Conservation (phyloP, 2,113 vertebrate species). For the Beaufortia kweichowensis region DNA sequence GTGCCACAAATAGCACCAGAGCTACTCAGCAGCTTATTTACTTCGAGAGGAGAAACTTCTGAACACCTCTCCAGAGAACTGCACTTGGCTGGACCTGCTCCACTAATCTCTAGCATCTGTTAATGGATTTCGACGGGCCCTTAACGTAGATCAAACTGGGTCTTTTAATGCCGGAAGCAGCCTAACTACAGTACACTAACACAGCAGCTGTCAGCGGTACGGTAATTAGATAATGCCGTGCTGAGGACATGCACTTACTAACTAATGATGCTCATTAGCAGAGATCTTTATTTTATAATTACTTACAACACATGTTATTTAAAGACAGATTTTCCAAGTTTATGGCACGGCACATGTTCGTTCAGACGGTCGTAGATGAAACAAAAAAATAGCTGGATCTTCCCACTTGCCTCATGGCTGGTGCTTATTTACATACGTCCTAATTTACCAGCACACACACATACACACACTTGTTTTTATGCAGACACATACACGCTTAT, state of each 20-base stretch:
- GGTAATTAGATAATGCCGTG: background rate
- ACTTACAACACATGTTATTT: background rate
- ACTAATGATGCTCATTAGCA: background rate
- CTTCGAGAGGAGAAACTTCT: constrained; percentile 10
- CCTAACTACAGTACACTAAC: constrained; percentile 5
- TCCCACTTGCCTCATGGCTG: background rate
- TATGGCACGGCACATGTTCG: background rate
- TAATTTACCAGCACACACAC: background rate
- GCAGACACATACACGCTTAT: no score
- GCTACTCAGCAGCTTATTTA: background rate
- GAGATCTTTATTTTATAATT: background rate
- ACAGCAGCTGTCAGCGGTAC: background rate
- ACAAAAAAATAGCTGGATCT: constrained; percentile 20
- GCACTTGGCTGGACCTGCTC: background rate
- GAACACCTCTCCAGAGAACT: constrained; percentile 2
- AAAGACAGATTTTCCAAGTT: background rate
- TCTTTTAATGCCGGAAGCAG: constrained; percentile 5
- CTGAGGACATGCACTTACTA: background rate
- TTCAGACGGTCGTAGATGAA: background rate
- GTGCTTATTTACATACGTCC: no score
- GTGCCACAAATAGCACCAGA: constrained; percentile 10
- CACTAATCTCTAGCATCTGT: constrained; percentile 8
- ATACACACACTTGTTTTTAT: background rate
- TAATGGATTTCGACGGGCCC: constrained; percentile 41
- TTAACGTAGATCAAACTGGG: constrained; percentile 12